These are phyloP conservation scores for Sarcophaga bullata DNA, from an alignment of 1,140 invertebrate genomes.

Conservation along the genomic window DNA sequence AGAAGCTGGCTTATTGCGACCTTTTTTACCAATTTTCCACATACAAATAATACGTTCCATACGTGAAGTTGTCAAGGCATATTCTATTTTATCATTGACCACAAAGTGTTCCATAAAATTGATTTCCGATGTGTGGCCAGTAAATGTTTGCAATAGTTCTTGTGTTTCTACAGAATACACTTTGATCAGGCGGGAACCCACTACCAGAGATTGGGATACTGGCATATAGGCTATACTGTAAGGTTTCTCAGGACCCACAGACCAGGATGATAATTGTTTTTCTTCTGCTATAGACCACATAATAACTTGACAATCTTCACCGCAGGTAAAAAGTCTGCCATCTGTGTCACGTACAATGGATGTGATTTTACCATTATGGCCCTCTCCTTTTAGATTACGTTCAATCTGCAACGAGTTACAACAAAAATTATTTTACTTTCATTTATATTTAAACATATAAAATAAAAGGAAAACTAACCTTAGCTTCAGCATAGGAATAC, in stretches of 20 bases:
- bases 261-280: conserved; percentile 70
- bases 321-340: conserved; percentile 68
- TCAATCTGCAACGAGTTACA: conserved; percentile 24
- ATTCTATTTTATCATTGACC: conserved; percentile 62
- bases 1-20: conserved; percentile 60
- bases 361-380: conserved; percentile 69
- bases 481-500: conserved; percentile 74
- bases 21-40: conserved; percentile 59
- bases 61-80: conserved; percentile 72
- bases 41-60: conserved; percentile 64
- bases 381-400: conserved; percentile 57
- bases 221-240: conserved; percentile 74
- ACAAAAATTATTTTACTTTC: not conserved
- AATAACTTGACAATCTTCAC: conserved; percentile 67
- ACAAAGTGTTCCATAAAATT: conserved; percentile 68
- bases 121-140: conserved; percentile 75
- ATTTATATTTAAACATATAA: not conserved
- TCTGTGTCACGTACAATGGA: conserved; percentile 67
- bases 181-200: conserved; percentile 74
- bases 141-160: conserved; percentile 72
- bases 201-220: conserved; percentile 71
- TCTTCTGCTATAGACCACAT: conserved; percentile 69
- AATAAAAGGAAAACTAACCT: conserved; percentile 61
- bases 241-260: conserved; percentile 73
- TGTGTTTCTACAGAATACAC: conserved; percentile 73